Evolutionary conservation across 2,888 invertebrate species (phyloP).

Genomic region (Troides helena): DNA sequence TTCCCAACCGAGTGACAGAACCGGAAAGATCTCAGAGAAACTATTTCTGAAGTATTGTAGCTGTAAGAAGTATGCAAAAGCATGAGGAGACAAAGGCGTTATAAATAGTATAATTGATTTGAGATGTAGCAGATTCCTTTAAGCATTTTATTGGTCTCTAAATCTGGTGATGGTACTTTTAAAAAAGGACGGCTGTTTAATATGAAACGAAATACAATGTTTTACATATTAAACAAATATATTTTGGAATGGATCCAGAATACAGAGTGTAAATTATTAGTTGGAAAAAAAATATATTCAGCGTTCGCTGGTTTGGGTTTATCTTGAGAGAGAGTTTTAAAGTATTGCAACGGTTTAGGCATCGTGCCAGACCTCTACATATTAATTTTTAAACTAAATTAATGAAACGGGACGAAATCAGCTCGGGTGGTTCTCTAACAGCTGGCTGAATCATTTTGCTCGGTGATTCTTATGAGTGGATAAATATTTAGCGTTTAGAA

Average conservation of each 20-base stretch:
- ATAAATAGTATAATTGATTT: no score
- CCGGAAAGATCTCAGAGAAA: no score
- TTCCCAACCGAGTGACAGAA: no score
- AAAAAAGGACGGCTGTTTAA: conserved; percentile 19
- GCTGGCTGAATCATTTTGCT: not conserved
- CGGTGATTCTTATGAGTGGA: no score
- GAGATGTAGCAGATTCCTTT: not conserved
- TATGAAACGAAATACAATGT: conserved; percentile 24
- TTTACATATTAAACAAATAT: conserved; percentile 25
- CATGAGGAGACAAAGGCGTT: no score
- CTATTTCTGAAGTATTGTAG: no score
- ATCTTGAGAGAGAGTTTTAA: conserved; percentile 31
- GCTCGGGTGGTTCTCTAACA: conserved; percentile 36
- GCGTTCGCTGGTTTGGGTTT: conserved; percentile 19
- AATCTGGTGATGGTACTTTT: conserved; percentile 13
- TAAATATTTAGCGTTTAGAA: not conserved
- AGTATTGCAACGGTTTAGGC: conserved; percentile 47
- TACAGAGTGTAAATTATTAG: conserved; percentile 23
- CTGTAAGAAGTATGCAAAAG: no score
- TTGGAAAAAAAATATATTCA: conserved; percentile 28
- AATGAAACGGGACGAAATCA: conserved; percentile 45
- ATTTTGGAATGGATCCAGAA: conserved; percentile 29
- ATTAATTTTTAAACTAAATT: conserved; percentile 52
- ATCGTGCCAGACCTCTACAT: conserved; percentile 52
- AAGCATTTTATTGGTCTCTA: conserved; percentile 6